Conservation (phyloP, 2,888 invertebrate species). For the Penaeus monodon region DNA sequence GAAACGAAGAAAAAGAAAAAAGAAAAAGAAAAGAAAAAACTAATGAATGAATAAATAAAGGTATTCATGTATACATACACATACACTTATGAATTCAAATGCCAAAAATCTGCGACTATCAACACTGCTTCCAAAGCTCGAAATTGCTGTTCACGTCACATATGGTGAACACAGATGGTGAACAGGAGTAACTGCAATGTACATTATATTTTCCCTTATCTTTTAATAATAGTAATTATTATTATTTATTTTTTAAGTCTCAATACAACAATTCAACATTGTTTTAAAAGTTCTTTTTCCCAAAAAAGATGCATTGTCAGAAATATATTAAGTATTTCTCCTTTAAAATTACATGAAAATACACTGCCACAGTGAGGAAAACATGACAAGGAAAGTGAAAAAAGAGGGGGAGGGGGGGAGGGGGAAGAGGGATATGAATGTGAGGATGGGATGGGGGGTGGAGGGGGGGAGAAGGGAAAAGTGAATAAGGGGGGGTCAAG, state of each 20-base stretch:
- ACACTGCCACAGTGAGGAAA: conserved; percentile 28
- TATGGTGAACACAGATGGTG: conserved; percentile 56
- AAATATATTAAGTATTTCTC: conserved; percentile 53
- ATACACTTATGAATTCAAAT: too few species aligned
- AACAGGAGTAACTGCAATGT: conserved; percentile 44
- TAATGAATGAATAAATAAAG: too few species aligned
- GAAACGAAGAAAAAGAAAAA: too few species aligned
- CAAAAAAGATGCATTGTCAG: conserved; percentile 31
- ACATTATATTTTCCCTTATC: conserved; percentile 22
- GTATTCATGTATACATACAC: too few species aligned
- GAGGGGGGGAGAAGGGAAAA: background rate
- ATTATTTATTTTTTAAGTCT: conserved; percentile 15
- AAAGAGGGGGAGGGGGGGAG: background rate
- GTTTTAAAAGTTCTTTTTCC: conserved; percentile 23
- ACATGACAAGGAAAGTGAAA: conserved; percentile 4
- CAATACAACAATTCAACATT: conserved; percentile 36
- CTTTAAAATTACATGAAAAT: conserved; percentile 41
- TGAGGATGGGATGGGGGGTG: background rate
- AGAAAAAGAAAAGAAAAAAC: too few species aligned
- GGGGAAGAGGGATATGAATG: too few species aligned
- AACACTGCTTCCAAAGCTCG: background rate
- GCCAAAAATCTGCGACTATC: background rate
- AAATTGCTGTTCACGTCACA: conserved; percentile 10
- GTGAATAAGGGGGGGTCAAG: conserved; percentile 3
- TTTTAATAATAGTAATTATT: background rate